Percentiles rank a stretch among this genome's conserved stretches.
Conservation (phyloP, 2,797 vertebrate species). For the Acropternis orthonyx region DNA sequence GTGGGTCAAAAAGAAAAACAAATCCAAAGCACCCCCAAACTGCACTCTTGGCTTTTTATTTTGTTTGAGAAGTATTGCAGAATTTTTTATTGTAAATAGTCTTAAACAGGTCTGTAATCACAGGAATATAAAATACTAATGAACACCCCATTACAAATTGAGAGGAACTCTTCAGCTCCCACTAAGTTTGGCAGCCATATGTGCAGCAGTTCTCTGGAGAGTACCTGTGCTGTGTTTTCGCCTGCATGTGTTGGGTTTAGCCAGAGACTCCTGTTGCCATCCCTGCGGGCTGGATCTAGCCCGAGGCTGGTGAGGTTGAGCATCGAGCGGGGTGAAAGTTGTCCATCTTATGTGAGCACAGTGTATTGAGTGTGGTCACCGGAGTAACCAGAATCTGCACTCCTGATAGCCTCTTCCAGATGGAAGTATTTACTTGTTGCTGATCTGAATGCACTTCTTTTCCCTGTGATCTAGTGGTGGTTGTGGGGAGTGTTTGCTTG, state of each 20-base stretch:
- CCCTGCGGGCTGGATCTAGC: neutral
- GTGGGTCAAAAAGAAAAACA: neutral
- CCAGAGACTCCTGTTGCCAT: neutral
- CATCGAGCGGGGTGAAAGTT: neutral
- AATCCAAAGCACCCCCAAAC: neutral
- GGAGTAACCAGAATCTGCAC: neutral
- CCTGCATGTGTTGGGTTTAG: rapidly evolving
- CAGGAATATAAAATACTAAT: neutral
- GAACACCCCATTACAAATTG: neutral
- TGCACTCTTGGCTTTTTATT: neutral
- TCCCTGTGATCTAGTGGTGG: rapidly evolving
- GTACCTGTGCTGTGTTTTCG: neutral
- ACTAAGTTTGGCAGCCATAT: neutral
- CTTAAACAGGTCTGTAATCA: neutral
- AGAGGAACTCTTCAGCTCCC: neutral
- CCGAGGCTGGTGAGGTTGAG: neutral
- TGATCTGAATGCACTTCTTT: neutral
- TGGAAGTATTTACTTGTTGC: neutral
- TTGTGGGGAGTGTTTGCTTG: neutral
- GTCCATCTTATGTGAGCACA: neutral
- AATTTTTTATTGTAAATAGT: neutral
- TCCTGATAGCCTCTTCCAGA: neutral
- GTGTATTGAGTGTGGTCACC: neutral
- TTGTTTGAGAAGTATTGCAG: neutral
- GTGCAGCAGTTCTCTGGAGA: neutral